A percentile compares a stretch with the other conserved stretches of the same genome.
phyloP scores from a whole-genome alignment of 2,113 vertebrate species.

The Charadrius vociferus region DNA sequence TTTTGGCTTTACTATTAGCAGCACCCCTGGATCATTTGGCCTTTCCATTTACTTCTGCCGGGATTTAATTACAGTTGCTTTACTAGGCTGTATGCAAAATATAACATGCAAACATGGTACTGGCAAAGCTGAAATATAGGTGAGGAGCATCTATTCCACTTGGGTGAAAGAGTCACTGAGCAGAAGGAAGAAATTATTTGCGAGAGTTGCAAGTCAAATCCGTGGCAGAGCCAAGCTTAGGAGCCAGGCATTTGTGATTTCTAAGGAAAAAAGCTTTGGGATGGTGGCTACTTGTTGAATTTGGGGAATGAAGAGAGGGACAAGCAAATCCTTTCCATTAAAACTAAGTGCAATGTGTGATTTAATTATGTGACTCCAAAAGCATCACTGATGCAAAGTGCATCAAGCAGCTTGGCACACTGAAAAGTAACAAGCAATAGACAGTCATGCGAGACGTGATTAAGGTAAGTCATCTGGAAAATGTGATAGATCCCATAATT shows the following conservation, averaged over 20 bases:
- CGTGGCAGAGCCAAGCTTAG: background rate
- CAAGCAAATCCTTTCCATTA: background rate
- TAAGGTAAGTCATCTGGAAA: background rate
- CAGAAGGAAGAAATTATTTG: background rate
- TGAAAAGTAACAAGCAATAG: background rate
- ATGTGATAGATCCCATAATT: background rate
- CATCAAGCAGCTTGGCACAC: background rate
- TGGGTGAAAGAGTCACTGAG: background rate
- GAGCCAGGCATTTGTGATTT: background rate
- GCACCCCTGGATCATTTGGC: background rate
- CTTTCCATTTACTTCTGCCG: background rate
- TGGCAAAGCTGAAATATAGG: background rate
- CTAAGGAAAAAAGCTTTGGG: background rate
- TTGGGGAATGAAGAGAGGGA: background rate
- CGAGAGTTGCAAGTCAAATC: background rate
- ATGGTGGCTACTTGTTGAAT: background rate
- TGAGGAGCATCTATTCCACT: background rate
- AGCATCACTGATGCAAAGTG: background rate
- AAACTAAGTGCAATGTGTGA: background rate
- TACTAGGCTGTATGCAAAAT: background rate
- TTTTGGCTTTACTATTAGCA: background rate
- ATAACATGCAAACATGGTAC: background rate
- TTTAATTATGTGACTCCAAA: background rate
- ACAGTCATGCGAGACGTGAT: background rate
- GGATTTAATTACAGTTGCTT: background rate